Conservation (phyloP, 2,113 vertebrate genomes). For the Labrus mixtus region DNA sequence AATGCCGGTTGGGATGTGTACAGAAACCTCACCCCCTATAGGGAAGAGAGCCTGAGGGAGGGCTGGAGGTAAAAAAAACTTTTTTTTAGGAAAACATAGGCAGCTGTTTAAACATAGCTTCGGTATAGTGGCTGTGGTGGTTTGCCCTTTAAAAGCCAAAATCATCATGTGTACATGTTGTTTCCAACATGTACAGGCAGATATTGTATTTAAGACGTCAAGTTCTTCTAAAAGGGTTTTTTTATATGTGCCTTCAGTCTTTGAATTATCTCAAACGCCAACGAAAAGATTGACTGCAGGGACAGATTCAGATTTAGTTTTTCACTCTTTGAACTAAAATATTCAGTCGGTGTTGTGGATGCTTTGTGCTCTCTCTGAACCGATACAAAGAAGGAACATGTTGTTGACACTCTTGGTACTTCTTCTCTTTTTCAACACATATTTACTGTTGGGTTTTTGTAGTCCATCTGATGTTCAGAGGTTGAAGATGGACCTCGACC, state of each 20-base stretch:
- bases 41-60: slow-evolving; percentile 6
- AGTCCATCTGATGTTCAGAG: no score
- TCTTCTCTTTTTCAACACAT: no score
- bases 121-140: slow-evolving; percentile 31
- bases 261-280: background rate
- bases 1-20: slow-evolving; percentile 23
- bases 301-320: background rate
- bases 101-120: slow-evolving; percentile 65
- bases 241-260: background rate
- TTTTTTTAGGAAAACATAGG: slow-evolving; percentile 30
- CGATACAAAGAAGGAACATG: no score
- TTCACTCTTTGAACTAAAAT: no score
- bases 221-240: background rate
- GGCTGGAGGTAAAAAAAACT: background rate
- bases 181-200: slow-evolving; percentile 26
- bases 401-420: no score
- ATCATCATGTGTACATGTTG: slow-evolving; percentile 30
- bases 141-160: slow-evolving; percentile 64
- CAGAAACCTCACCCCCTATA: slow-evolving; percentile 33
- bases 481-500: no score
- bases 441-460: no score
- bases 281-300: background rate
- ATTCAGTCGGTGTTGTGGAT: no score
- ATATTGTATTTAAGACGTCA: background rate
- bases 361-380: no score